These are phyloP conservation scores for Apeltes quadracus DNA, from an alignment of 2,113 vertebrate genomes.

Conservation along the genomic window DNA sequence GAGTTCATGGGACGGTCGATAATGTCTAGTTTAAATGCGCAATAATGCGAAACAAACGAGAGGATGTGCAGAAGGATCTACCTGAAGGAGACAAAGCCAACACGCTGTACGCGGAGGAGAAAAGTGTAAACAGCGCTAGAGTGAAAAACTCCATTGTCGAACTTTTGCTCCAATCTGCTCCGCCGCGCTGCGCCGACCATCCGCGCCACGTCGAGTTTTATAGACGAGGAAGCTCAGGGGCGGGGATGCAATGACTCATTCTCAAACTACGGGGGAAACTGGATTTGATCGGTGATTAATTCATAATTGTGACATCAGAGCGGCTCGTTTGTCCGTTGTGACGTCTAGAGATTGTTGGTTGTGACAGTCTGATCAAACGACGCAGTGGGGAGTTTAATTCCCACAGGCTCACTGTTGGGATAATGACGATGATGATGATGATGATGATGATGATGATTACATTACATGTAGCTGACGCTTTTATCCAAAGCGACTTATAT, in stretches of 20 bases:
- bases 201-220: conserved; percentile 56
- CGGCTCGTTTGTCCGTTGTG: background rate
- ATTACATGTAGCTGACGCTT: no score
- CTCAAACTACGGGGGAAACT: background rate
- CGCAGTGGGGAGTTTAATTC: background rate
- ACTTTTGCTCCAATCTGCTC: conserved; percentile 20
- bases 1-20: background rate
- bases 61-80: conserved; percentile 34
- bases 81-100: conserved; percentile 56
- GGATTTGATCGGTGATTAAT: background rate
- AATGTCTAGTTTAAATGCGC: background rate
- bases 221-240: conserved; percentile 57
- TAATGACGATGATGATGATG: conserved; percentile 12
- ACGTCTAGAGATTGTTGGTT: background rate
- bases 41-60: background rate
- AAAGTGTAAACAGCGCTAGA: conserved; percentile 46
- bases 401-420: background rate
- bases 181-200: conserved; percentile 27
- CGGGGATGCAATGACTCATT: conserved; percentile 68
- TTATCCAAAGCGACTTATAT: no score
- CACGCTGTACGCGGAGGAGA: conserved; percentile 40
- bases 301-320: conserved; percentile 31
- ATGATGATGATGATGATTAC: background rate
- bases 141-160: conserved; percentile 65
- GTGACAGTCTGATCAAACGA: conserved; percentile 24